Conservation (phyloP, 2,888 invertebrate genomes). For the Dysmachus trigonus region DNA sequence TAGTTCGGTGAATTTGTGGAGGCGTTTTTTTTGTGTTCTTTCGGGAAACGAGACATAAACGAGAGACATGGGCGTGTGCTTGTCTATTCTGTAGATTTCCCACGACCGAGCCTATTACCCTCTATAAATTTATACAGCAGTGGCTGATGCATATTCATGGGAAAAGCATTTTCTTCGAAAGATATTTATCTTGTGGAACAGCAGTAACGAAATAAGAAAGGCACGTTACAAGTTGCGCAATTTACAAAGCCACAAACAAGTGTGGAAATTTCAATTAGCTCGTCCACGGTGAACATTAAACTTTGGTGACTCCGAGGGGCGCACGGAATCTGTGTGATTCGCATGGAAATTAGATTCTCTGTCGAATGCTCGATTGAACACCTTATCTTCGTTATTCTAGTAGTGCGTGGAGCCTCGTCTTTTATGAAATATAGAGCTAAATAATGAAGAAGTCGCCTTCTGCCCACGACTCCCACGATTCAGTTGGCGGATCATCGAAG, state of each 20-base stretch:
- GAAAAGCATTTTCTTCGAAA: neutral
- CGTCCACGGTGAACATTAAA: neutral
- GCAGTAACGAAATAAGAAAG: neutral
- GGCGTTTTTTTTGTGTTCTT: no score
- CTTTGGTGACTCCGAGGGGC: neutral
- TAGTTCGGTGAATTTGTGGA: neutral
- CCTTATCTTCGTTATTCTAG: neutral
- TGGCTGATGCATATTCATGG: neutral
- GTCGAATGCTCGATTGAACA: neutral
- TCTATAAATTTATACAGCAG: neutral
- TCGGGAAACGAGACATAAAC: neutral
- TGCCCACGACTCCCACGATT: neutral
- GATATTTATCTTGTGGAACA: neutral
- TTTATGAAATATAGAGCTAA: neutral
- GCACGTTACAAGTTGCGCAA: neutral
- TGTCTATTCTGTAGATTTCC: neutral
- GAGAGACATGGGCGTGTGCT: neutral
- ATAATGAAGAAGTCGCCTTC: neutral
- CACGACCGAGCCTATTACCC: neutral
- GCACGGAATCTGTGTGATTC: neutral
- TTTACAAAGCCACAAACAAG: neutral
- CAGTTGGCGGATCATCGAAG: neutral
- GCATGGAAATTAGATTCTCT: neutral
- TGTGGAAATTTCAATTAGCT: neutral
- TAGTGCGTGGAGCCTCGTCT: neutral